Conservation (phyloP, 2,888 invertebrate species). For the Polydrusus tereticollis region DNA sequence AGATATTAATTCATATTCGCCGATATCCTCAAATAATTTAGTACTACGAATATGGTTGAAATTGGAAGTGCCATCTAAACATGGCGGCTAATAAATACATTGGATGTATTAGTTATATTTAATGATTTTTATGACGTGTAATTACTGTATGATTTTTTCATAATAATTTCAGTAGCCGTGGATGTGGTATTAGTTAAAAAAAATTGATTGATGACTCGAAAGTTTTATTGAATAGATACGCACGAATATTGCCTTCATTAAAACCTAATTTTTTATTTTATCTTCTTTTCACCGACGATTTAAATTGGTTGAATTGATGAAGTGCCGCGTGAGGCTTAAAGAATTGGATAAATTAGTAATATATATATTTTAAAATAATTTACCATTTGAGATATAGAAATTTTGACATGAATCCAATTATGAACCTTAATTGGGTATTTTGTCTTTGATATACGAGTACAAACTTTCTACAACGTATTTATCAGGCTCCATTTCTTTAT, state of each 20-base stretch:
- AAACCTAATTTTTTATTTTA: background rate
- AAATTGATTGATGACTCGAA: conserved; percentile 1
- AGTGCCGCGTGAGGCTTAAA: conserved; percentile 8
- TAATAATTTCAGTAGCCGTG: background rate
- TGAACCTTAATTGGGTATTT: background rate
- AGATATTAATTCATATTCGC: too few relatives aligned
- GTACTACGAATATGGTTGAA: too few relatives aligned
- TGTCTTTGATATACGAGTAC: background rate
- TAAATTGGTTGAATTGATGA: conserved; percentile 8
- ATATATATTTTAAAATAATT: background rate
- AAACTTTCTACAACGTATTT: background rate
- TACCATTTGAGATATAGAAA: background rate
- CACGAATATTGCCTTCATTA: conserved; percentile 3
- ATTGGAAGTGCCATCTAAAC: background rate
- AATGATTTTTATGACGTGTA: background rate
- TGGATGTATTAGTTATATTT: background rate
- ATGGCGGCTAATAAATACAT: background rate
- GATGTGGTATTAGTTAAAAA: background rate
- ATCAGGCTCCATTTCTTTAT: too few relatives aligned
- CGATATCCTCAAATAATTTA: too few relatives aligned
- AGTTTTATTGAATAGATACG: conserved; percentile 4
- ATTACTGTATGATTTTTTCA: background rate
- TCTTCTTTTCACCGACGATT: background rate
- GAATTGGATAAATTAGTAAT: conserved; percentile 8
- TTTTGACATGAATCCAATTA: background rate